A percentile compares a stretch with the other conserved stretches of the same genome.
These are phyloP conservation scores for Centrocercus urophasianus DNA, from an alignment of 2,113 vertebrate genomes.

Conservation along the genomic window DNA sequence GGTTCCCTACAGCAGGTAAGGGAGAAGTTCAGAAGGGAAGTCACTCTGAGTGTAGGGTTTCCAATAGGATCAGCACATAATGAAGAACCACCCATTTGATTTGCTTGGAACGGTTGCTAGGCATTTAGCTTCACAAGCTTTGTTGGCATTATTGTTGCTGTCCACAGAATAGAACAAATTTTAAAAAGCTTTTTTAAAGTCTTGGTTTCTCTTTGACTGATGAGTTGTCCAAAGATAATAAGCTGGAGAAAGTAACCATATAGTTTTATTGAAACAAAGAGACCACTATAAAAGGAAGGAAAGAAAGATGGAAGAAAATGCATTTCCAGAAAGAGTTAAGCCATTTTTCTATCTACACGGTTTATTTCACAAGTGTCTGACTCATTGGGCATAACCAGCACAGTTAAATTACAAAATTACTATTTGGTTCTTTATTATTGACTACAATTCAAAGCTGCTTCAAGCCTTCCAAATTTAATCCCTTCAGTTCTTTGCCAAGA, in stretches of 20 bases:
- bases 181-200: not conserved
- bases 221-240: constrained; percentile 11
- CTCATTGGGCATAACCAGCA: constrained; percentile 85
- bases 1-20: no score
- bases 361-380: constrained; percentile 84
- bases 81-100: not conserved
- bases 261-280: not conserved
- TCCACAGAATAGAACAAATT: constrained; percentile 9
- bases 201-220: not conserved
- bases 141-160: rapidly evolving
- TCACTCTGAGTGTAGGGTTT: not conserved
- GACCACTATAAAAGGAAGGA: not conserved
- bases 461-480: constrained; percentile 84
- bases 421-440: constrained; percentile 82
- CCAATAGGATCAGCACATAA: rapidly evolving
- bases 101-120: not conserved
- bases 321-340: constrained; percentile 76
- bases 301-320: not conserved
- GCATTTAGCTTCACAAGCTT: not conserved
- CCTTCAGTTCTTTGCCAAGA: constrained; percentile 82
- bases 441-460: constrained; percentile 85
- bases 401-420: constrained; percentile 87
- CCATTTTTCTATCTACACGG: constrained; percentile 84
- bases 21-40: not conserved
- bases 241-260: not conserved